A percentile compares a stretch with the other conserved stretches of the same genome.
Conservation (phyloP, 2,113 vertebrate genomes). For the Synchiropus splendidus region DNA sequence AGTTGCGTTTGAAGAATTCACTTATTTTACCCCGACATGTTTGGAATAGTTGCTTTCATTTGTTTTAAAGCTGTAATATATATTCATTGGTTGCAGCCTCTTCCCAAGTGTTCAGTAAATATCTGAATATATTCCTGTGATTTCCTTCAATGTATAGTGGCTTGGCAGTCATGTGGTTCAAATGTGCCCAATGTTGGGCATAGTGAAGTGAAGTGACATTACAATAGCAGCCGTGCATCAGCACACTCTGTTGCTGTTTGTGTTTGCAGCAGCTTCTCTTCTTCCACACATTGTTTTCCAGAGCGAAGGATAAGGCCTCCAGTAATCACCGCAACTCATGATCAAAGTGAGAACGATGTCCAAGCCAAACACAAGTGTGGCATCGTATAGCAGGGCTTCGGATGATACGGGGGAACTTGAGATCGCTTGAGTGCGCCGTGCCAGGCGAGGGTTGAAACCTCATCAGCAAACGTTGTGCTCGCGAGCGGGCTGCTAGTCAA, state of each 20-base stretch:
- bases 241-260: conserved; percentile 12
- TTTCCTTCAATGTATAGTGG: too few relatives aligned
- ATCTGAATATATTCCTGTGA: too few relatives aligned
- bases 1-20: too few relatives aligned
- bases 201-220: too few relatives aligned
- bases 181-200: too few relatives aligned
- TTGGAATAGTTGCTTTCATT: too few relatives aligned
- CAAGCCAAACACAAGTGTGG: conserved; percentile 59
- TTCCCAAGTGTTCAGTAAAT: too few relatives aligned
- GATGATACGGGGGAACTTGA: conserved; percentile 55
- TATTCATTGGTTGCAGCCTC: too few relatives aligned
- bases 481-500: conserved; percentile 39
- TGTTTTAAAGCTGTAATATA: too few relatives aligned
- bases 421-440: conserved; percentile 37
- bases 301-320: conserved; percentile 42
- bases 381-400: conserved; percentile 52
- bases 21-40: too few relatives aligned
- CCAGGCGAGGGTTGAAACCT: conserved; percentile 46
- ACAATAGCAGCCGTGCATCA: too few relatives aligned
- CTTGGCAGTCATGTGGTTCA: too few relatives aligned
- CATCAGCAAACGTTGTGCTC: conserved; percentile 23
- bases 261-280: conserved; percentile 46
- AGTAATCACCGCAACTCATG: conserved; percentile 64
- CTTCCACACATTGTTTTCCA: conserved; percentile 60
- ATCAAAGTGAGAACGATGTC: conserved; percentile 66